Conservation (phyloP, 2,888 invertebrate genomes). For the Caenorhabditis angaria region DNA sequence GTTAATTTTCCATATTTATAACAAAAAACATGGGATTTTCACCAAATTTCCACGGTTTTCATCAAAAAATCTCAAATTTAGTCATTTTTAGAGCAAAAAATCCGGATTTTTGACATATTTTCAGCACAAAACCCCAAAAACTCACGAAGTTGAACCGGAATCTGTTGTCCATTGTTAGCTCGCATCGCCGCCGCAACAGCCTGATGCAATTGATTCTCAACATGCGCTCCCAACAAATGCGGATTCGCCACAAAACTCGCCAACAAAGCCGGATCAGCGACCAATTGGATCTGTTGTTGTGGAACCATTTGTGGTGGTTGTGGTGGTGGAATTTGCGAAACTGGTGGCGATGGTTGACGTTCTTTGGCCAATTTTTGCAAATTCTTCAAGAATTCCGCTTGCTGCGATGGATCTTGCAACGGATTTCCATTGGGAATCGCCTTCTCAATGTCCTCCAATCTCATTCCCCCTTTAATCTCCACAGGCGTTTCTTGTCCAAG, state of each 20-base stretch:
- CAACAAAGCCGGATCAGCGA: constrained; percentile 30
- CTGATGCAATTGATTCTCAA: constrained; percentile 37
- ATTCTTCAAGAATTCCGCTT: constrained; percentile 53
- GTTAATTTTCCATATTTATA: too few species aligned
- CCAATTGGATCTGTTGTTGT: constrained; percentile 12
- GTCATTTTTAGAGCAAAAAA: too few species aligned
- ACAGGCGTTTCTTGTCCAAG: constrained; percentile 26
- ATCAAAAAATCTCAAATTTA: too few species aligned
- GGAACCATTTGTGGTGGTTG: too few species aligned
- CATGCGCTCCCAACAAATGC: constrained; percentile 22
- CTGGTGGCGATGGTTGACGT: constrained; percentile 34
- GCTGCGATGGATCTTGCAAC: constrained; percentile 56
- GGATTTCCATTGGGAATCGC: constrained; percentile 33
- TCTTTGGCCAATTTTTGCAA: constrained; percentile 42
- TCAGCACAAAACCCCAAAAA: not conserved
- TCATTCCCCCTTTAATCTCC: constrained; percentile 25
- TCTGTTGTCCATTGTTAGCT: constrained; percentile 36
- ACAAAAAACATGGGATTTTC: too few species aligned
- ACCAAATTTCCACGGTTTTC: too few species aligned
- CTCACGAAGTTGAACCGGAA: constrained; percentile 36
- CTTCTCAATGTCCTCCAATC: constrained; percentile 49
- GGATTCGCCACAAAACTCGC: constrained; percentile 35
- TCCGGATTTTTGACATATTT: not conserved
- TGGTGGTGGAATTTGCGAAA: constrained; percentile 3
- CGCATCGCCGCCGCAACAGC: constrained; percentile 27